These are phyloP conservation scores for Uromys caudimaculatus DNA, from an alignment of 2,797 vertebrate species.

Conservation along the genomic window DNA sequence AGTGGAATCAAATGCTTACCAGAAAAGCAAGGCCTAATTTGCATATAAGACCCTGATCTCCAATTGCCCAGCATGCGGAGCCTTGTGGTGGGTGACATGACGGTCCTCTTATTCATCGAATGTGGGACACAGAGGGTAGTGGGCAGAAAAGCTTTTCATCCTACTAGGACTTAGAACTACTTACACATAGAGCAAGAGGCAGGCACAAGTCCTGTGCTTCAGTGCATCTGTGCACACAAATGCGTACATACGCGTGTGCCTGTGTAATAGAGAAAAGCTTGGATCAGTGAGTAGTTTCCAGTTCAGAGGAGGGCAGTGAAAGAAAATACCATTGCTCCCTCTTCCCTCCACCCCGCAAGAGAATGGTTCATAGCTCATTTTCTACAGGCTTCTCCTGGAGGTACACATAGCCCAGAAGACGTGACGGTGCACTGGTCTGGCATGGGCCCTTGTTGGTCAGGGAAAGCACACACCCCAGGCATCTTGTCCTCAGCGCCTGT, in stretches of 20 bases:
- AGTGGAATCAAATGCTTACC: constrained; percentile 79
- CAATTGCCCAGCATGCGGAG: constrained; percentile 37
- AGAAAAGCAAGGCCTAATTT: constrained; percentile 21
- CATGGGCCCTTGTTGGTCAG: constrained; percentile 66
- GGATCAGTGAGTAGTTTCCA: constrained; percentile 82
- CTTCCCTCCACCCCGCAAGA: constrained; percentile 77
- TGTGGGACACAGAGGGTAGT: not conserved
- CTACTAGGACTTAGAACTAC: constrained; percentile 57
- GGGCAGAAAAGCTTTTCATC: constrained; percentile 43
- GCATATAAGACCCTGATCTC: constrained; percentile 39
- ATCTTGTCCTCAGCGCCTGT: not conserved
- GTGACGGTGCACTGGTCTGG: constrained; percentile 65
- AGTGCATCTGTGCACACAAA: not conserved
- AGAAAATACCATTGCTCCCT: constrained; percentile 82
- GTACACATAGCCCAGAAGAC: not conserved
- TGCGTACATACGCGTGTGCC: not conserved
- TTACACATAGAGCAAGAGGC: constrained; percentile 63
- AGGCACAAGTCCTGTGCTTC: constrained; percentile 49
- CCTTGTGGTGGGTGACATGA: constrained; percentile 19
- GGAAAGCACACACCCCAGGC: constrained; percentile 38
- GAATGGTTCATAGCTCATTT: constrained; percentile 72
- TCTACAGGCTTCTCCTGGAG: constrained; percentile 44
- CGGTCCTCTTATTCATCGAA: constrained; percentile 56
- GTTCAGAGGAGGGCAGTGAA: constrained; percentile 75
- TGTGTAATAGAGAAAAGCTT: constrained; percentile 73